Base-by-base conservation (phyloP, 92 coral and sea anemone species). In the Bergia sp. region DNA sequence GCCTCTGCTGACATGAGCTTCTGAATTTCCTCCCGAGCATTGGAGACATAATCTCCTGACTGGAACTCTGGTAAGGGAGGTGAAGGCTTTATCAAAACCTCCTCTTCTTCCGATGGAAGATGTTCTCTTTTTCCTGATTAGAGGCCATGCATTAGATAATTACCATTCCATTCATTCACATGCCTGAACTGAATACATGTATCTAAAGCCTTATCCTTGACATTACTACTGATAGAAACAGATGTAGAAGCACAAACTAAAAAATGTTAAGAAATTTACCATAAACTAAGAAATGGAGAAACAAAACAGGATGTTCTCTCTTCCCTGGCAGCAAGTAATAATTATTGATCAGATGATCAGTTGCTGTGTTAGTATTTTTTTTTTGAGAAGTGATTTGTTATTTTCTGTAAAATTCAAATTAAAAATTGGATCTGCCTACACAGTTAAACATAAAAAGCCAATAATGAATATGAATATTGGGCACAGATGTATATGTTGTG, bases 31-130 rank as follows among this genome's bases (percentile, higher is more conserved):
- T 69, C 87, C 66, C 87, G 77, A 84, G 87, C 87, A 84, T 84
- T 84, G 36, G 87, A 84, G 87, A 84, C 42, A 67, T 84, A 84
- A 47, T 84, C 77, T 29, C 87, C 87, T 21, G 79, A 45, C 87
- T 84, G 61, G 87, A 84, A 84, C 87, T 84, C 65, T 69, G 87
- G 87, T 72, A 84, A 84, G 65, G 87, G 87, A 69, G 87, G 87
- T 47, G 87, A 66, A 37, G 87, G 87, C 66, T 84, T 84, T 84
- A 71, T 84, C 87, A 84, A 73, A 84, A 84, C 61, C 87, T 71
- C 87, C 57, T 84, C 87, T 84, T 71, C 87, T 84, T 84, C 79
- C 76, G 29, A 13, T 71, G 87, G 87, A 71, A 84, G 87, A 69
- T 74, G 87, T 36, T 76, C 79, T 41, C 47, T 16, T 76, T 71